A percentile compares a stretch with the other conserved stretches of the same genome.
Conservation (phyloP, 2,888 invertebrate species). For the Brachyptera risi region DNA sequence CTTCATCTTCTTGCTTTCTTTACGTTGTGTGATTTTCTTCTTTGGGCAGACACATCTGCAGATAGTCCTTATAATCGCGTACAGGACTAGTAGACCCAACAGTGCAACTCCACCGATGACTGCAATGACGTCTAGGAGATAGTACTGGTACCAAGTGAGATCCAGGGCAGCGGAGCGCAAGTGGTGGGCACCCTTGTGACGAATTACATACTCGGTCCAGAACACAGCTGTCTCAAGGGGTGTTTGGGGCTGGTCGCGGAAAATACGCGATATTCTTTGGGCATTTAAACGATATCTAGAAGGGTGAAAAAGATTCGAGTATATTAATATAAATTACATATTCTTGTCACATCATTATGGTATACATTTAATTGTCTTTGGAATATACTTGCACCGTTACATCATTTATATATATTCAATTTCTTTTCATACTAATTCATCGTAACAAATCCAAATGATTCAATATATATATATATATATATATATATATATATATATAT, state of each 20-base stretch:
- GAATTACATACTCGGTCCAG: conserved; percentile 63
- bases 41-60: not conserved
- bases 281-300: conserved; percentile 46
- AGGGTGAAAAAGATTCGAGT: too few species aligned
- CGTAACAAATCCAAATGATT: too few species aligned
- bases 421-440: too few species aligned
- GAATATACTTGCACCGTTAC: too few species aligned
- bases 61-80: not conserved
- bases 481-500: too few species aligned
- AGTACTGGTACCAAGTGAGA: conserved; percentile 45
- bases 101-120: not conserved
- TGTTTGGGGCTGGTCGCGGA: conserved; percentile 53
- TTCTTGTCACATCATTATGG: not conserved
- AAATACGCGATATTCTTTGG: conserved; percentile 44
- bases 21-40: not conserved
- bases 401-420: too few species aligned
- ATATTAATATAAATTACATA: not conserved
- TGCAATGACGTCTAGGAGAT: conserved; percentile 43
- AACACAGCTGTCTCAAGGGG: conserved; percentile 58
- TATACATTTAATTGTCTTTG: not conserved
- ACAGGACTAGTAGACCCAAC: not conserved
- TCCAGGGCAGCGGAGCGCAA: conserved; percentile 45
- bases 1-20: conserved; percentile 3
- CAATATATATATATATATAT: too few species aligned
- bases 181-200: conserved; percentile 45